A percentile compares a stretch with the other conserved stretches of the same genome.
These are phyloP conservation scores for Mustela lutreola DNA, from an alignment of 2,113 vertebrate genomes.

Conservation along the genomic window DNA sequence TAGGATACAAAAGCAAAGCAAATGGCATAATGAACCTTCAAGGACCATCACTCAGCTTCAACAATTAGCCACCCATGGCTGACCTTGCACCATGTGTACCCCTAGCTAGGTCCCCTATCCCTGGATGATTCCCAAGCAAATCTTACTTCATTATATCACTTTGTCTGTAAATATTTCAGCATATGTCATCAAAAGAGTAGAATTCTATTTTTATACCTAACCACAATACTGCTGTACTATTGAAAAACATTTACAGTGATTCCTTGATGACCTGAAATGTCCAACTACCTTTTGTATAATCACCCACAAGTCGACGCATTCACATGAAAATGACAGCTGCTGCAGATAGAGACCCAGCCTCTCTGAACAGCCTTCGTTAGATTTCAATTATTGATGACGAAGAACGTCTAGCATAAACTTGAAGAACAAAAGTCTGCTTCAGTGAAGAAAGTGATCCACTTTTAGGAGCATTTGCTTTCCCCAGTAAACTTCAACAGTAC, in stretches of 20 bases:
- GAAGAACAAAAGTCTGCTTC: conserved; percentile 65
- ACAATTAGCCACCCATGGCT: background rate
- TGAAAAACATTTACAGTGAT: background rate
- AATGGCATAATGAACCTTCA: background rate
- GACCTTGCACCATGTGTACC: background rate
- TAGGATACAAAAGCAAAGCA: background rate
- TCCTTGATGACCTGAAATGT: background rate
- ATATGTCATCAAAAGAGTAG: background rate
- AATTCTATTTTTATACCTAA: background rate
- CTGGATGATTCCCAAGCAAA: conserved; percentile 28
- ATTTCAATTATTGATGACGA: conserved; percentile 52
- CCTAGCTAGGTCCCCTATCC: background rate
- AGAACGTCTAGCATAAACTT: conserved; percentile 6
- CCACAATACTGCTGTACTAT: background rate
- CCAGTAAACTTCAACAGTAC: conserved; percentile 70
- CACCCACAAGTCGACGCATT: background rate
- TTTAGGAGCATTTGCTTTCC: conserved; percentile 52
- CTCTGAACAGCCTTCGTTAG: conserved; percentile 3
- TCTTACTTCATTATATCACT: background rate
- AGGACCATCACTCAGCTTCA: background rate
- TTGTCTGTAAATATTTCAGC: background rate
- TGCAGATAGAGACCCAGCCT: background rate
- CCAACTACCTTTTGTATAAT: background rate
- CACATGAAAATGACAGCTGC: background rate
- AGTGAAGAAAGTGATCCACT: conserved; percentile 60